Evolutionary conservation across 2,113 vertebrate genomes (phyloP), one percentile per base, ranked within the genome.

Genomic region (Gopherus evgoodei): DNA sequence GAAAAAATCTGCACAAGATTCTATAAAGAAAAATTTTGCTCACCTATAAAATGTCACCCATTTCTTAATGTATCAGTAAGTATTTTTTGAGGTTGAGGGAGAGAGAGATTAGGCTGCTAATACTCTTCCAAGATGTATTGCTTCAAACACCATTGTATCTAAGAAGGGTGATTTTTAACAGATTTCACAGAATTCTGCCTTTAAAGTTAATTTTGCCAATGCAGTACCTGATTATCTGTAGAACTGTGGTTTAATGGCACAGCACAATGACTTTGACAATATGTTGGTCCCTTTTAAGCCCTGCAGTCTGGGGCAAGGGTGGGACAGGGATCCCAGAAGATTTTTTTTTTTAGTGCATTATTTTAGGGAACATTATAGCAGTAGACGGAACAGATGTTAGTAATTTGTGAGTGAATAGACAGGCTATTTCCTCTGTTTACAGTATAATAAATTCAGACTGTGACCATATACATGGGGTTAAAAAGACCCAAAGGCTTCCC

Each of bases 351-450:
- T 62, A 50, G 62, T 57, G 84, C 19, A 1, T 83, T 79, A 5
- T 24, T 38, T 44, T 21, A 31, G 6, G 78, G 79, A 42, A 21
- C 50, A 56, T 31, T 35, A 1, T 82, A 69, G 76, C 80, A 83
- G 84, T 3, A 91, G 90, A 11, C 75, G 62, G 49, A 56, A 17
- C 90, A 98, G 97, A 97, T 98, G 97, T 96, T 97, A 97, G 92
- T 92, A 96, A 95, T 97, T 98, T 97, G 38, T 94, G 91, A 54
- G 49, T 24, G 62, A 93, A 93, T 69, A 98, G 97, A 97, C 97
- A 96, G 94, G 90, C 87, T 88, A 93, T 96, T 97, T 97, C 95
- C 96, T 96, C 97, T 98, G 97, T 98, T 98, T 97, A 98, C n/a
- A 50, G 50, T 25, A 5, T 38, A 57, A 95, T 88, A 97, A 92